These are phyloP conservation scores for Melopsittacus undulatus DNA, from an alignment of 2,797 vertebrate species.

Conservation along the genomic window DNA sequence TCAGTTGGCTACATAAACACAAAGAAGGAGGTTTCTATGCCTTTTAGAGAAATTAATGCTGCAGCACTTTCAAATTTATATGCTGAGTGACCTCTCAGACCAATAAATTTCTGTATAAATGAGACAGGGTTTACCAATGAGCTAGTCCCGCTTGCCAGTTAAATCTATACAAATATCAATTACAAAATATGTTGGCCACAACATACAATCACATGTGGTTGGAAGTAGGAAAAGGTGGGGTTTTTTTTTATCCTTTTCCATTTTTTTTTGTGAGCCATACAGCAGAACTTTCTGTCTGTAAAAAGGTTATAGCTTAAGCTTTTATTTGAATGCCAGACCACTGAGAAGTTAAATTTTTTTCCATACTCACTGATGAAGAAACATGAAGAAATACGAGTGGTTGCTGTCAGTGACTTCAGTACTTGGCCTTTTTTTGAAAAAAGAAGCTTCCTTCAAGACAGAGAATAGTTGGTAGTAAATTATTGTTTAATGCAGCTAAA, in stretches of 20 bases:
- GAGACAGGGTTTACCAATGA: background rate
- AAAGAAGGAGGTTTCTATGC: background rate
- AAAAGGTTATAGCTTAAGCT: background rate
- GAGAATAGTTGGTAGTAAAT: background rate
- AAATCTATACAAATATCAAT: conserved; percentile 14
- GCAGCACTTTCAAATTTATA: conserved; percentile 18
- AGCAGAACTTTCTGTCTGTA: background rate
- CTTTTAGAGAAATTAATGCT: background rate
- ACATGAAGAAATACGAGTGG: background rate
- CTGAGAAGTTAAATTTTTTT: background rate
- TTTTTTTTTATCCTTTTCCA: rapidly evolving
- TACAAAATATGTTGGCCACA: background rate
- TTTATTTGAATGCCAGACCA: background rate
- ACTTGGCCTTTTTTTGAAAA: background rate
- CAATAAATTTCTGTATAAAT: conserved; percentile 38
- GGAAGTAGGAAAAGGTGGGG: background rate
- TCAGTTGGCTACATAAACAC: conserved; percentile 9
- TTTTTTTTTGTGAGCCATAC: background rate
- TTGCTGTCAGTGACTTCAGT: background rate
- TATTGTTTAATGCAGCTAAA: background rate
- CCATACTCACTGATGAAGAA: background rate
- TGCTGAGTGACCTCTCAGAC: background rate
- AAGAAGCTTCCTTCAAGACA: background rate
- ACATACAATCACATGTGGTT: background rate
- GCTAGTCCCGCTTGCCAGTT: background rate